Base-by-base conservation (phyloP, 2,888 invertebrate species). In the Ichneumoninae sp. region DNA sequence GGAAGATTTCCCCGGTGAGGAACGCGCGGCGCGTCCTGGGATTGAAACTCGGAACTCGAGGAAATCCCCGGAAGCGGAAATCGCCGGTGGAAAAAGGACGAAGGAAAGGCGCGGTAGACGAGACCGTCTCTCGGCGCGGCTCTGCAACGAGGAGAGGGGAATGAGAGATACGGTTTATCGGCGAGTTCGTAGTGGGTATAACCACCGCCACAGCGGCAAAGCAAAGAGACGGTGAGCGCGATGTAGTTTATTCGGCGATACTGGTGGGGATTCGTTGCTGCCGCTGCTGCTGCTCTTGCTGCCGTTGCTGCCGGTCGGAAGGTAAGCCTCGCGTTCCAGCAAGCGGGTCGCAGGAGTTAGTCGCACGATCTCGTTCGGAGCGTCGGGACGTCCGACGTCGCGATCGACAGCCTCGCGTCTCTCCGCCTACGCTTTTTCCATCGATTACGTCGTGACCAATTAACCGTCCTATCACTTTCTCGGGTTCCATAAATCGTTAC, bases 351-450 rank as follows among this genome's bases (percentile, higher is more conserved):
- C 89, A 75, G 89, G 91, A 91, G 90, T 92, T 91, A 93, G 93
- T 93, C 91, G 91, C 90, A 89, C 92, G 91, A 92, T 91, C 92
- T 91, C 92, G 90, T 92, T 89, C 90, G 91, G 86, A 88, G 91
- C 89, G 92, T 91, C 90, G 91, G 88, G 91, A 87, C 88, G 91
- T 89, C 88, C 88, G 91, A 86, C 83, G 86, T 85, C 85, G 83
- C 86, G 68, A 83, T 85, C 83, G 83, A 83, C 81, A 81, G 69
- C 44, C 82, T 81, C 83, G 86, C 79, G 82, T 65, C 68, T 80
- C 81, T 76, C 66, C 81, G 81, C 81, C 83, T 70, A 78, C 75
- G 60, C 70, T 22, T 77, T 69, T 50, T 44, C 13, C n/a, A 33
- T 60, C 71, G 60, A 83, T 75, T 13, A 77, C 63, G 26, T 65